Base-by-base conservation (phyloP, 2,888 invertebrate genomes). In the Trichopoda pennipes region DNA sequence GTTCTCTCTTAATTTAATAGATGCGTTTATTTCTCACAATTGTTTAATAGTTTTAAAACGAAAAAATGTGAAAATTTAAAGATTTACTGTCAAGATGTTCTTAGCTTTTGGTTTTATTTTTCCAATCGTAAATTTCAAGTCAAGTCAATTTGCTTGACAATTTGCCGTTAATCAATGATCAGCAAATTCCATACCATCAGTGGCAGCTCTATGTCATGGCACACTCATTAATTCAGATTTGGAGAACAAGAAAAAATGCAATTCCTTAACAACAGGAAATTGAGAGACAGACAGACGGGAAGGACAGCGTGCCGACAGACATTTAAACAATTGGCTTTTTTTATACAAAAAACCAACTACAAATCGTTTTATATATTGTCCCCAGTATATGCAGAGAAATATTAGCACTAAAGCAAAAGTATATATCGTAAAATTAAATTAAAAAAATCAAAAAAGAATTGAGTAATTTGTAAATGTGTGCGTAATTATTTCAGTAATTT, bases 401-500 rank as follows among this genome's bases (percentile, higher is more conserved):
- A 38, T 4, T 1, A 19, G 3, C 2, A 28, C 44, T 17, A 16
- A 58, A 16, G n/a, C 23, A 32, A 68, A 56, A 70, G 16, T 35
- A 28, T 16, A 16, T 35, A 73, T 32, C 44, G 17, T 44, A 56
- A 32, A 14, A 32, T 32, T 19, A 53, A 56, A 12, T 1, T 7
- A 28, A 28, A 55, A 56, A 32, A 14, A 32, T 32, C 19, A 49
- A 56, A 38, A 0, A 74, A 58, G 81, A 60, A 75, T 81, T 79
- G 76, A 81, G 85, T 85, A 86, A 87, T 87, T 87, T 89, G 89
- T 89, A 87, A 88, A 87, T 89, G 88, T 87, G 87, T 87, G 88
- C 88, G 87, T 89, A 90, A 90, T 90, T 90, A 90, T 90, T 90
- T 87, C 86, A 90, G 86, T 89, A 89, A 90, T 90, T 90, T 89